Evolutionary conservation across 2,888 invertebrate species (phyloP), one percentile per base, ranked within the genome.

Genomic region (Drosophila tanythrix): DNA sequence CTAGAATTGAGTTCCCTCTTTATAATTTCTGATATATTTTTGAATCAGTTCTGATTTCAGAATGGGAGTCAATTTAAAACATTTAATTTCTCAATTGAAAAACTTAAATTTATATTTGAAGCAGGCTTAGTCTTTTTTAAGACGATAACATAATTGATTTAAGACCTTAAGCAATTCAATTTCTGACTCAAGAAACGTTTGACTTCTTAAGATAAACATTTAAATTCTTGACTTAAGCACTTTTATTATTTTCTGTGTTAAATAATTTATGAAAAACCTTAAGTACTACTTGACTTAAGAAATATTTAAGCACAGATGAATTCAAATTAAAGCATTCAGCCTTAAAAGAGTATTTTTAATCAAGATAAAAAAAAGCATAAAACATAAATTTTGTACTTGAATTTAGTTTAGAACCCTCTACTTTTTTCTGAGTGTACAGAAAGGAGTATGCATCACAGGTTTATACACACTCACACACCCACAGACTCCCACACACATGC

Each of bases 391-490:
- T 21, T 7, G 1, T 13, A 13, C 13, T 15, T 7, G 11, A 0
- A 38, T 38, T 3, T 38, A 8, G 7, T 18, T 18, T 18, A 38
- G 38, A 38, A 18, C 0, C 18, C 29, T 10, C 29, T 10, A 29
- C 2, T 25, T 38, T 56, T 46, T 29, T 29, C 3, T 56, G 29
- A 56, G 56, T 56, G 56, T 29, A 38, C 5, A 18, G 18, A 36
- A 35, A 36, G 11, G 55, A 55, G 18, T 38, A 15, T 46, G 27
- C 56, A 13, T 21, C 15, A 21, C 58, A 10, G 52, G n/a, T 15
- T 52, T 27, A 27, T n/a, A 36, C 50, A 50, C 43, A 31, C 43
- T 11, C 38, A 43, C 52, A 64, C 72, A 40, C 46, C 27, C 33
- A 31, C 35, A 31, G 21, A 57, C 38, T 35, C 33, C 25, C 35